These are phyloP conservation scores for Darevskia nairensis DNA, from an alignment of 2,797 vertebrate genomes.

Conservation along the genomic window DNA sequence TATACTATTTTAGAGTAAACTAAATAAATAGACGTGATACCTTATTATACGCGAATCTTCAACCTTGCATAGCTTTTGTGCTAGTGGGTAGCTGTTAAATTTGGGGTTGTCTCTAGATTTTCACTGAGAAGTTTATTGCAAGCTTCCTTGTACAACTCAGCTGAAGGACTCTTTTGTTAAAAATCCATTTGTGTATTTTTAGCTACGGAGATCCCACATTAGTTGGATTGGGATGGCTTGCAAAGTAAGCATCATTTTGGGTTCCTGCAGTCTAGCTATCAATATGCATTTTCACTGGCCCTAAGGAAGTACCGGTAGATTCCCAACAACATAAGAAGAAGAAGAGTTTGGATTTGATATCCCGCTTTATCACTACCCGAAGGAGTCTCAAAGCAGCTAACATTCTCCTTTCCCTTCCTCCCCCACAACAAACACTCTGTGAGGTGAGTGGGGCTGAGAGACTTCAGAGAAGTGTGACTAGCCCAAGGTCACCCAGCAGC, in stretches of 20 bases:
- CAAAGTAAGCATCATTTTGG: not conserved
- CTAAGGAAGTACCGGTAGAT: not conserved
- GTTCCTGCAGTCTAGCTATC: not conserved
- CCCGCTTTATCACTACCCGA: no score
- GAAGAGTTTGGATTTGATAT: no score
- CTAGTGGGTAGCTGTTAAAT: not conserved
- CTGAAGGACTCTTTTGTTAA: not conserved
- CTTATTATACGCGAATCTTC: not conserved
- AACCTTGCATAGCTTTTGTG: not conserved
- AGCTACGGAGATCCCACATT: not conserved
- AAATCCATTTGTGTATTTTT: not conserved
- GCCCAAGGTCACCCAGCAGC: no score
- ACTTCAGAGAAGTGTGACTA: no score
- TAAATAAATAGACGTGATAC: not conserved
- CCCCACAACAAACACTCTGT: no score
- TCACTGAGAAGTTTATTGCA: not conserved
- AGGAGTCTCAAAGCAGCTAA: no score
- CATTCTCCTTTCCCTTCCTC: no score
- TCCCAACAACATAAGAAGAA: not conserved
- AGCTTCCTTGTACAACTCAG: not conserved
- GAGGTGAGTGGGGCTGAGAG: no score
- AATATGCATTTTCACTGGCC: not conserved
- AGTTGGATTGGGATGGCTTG: not conserved
- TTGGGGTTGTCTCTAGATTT: not conserved
- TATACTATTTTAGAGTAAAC: not conserved